phyloP scores from a whole-genome alignment of 2,797 vertebrate species.

The Alauda arvensis region DNA sequence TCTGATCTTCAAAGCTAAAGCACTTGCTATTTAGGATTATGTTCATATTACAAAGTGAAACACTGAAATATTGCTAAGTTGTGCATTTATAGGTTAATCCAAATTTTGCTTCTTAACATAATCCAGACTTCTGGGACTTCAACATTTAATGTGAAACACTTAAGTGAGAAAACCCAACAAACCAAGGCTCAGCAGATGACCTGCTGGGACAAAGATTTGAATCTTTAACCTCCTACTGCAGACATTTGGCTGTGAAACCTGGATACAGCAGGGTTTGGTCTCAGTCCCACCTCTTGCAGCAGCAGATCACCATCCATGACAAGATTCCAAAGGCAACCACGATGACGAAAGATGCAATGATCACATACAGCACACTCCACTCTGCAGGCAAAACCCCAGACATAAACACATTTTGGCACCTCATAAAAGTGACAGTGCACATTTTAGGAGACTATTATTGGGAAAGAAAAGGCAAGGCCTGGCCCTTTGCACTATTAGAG shows the following conservation, averaged over 20 bases:
- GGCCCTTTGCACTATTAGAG: neutral
- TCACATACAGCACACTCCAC: slow-evolving; percentile 98
- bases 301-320: slow-evolving; percentile 90
- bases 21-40: neutral
- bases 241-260: neutral
- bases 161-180: neutral
- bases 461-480: neutral
- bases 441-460: neutral
- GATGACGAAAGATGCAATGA: slow-evolving; percentile 91
- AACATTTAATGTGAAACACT: neutral
- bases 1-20: neutral
- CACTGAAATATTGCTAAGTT: neutral
- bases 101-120: neutral
- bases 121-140: neutral
- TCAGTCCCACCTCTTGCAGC: slow-evolving; percentile 85
- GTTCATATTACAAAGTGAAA: neutral
- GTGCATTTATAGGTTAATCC: neutral
- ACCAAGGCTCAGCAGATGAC: neutral
- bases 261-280: neutral
- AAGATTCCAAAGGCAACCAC: slow-evolving; percentile 86
- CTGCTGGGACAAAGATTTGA: neutral
- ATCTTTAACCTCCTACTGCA: neutral
- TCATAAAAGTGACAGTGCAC: neutral
- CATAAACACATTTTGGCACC: neutral
- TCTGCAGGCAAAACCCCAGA: slow-evolving; percentile 75